Evolutionary conservation across 2,113 vertebrate genomes (phyloP).

Genomic region (Benitochromis conjunctus): DNA sequence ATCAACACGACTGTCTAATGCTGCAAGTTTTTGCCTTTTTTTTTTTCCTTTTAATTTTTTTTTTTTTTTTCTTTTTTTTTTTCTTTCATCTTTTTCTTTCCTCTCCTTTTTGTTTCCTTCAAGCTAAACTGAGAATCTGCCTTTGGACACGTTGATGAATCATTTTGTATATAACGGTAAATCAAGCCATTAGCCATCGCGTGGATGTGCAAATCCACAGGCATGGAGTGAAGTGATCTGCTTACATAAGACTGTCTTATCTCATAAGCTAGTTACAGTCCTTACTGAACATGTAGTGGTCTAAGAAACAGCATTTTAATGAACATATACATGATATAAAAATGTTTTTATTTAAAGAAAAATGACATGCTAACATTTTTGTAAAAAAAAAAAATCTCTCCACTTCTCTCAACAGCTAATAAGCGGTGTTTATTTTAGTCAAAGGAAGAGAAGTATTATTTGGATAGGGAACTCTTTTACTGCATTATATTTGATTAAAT

Average conservation of each 20-base stretch:
- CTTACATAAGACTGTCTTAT: conserved; percentile 34
- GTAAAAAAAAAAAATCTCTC: background rate
- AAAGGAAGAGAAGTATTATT: background rate
- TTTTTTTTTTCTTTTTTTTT: no score
- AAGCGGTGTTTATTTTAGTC: background rate
- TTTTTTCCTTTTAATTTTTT: no score
- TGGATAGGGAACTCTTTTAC: background rate
- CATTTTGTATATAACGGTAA: background rate
- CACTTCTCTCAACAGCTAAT: background rate
- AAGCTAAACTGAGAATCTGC: background rate
- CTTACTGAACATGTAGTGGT: background rate
- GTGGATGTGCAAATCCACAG: conserved; percentile 3
- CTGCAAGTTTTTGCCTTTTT: no score
- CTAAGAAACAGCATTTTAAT: background rate
- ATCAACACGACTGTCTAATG: no score
- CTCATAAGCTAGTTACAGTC: background rate
- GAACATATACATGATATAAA: background rate
- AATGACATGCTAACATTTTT: background rate
- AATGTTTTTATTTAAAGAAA: background rate
- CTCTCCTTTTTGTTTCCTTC: background rate
- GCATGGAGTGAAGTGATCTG: background rate
- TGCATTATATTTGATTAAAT: background rate
- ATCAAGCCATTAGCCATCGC: conserved; percentile 4
- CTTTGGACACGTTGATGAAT: conserved; percentile 21
- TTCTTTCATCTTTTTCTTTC: background rate